phyloP scores from a whole-genome alignment of 2,888 invertebrate genomes.

The Diplolepis rosae region DNA sequence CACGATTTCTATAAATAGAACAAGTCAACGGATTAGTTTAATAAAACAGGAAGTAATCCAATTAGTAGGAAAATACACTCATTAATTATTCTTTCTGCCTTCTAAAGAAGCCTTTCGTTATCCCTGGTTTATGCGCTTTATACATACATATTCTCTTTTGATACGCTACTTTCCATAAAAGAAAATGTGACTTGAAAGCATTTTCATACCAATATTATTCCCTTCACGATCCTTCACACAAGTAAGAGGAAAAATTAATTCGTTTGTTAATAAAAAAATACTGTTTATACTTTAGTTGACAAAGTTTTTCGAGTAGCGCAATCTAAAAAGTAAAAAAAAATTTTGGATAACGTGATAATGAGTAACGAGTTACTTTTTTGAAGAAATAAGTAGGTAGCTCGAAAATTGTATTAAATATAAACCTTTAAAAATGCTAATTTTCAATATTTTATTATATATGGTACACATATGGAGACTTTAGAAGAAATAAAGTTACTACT shows the following conservation, averaged over 20 bases:
- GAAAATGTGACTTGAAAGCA: background rate
- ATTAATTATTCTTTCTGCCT: constrained; percentile 23
- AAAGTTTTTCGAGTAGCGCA: background rate
- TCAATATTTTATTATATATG: too few species aligned
- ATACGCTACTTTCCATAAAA: background rate
- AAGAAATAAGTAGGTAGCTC: background rate
- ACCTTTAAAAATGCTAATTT: background rate
- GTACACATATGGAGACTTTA: too few species aligned
- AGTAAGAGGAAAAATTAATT: background rate
- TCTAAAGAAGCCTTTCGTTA: background rate
- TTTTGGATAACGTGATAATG: background rate
- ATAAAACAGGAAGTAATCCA: constrained; percentile 6
- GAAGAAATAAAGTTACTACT: too few species aligned
- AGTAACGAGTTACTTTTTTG: background rate
- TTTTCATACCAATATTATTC: background rate
- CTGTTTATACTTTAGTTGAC: constrained; percentile 8
- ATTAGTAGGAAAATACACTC: constrained; percentile 16
- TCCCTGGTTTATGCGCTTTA: background rate
- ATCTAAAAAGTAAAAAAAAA: background rate
- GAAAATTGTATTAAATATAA: background rate
- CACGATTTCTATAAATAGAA: background rate
- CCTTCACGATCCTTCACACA: background rate
- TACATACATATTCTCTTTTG: background rate
- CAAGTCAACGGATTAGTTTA: background rate
- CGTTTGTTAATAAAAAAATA: background rate